These are phyloP conservation scores for Ganaspis brasiliensis DNA, from an alignment of 2,888 invertebrate genomes.

Conservation along the genomic window DNA sequence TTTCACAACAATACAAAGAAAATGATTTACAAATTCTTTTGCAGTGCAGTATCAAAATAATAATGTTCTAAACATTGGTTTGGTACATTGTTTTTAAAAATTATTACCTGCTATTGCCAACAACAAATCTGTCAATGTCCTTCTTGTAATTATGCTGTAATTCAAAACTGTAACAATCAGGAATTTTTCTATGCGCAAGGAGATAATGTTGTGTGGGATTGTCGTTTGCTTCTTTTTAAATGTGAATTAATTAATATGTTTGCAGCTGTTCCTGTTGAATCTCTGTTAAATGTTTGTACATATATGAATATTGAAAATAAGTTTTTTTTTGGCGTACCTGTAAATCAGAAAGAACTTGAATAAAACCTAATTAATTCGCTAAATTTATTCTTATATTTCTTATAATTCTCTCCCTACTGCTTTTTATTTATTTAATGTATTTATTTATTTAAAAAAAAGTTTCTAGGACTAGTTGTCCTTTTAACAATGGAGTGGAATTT, in stretches of 20 bases:
- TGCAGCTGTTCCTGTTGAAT: neutral
- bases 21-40: slow-evolving; percentile 34
- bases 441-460: no score
- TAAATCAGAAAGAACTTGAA: neutral
- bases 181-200: slow-evolving; percentile 38
- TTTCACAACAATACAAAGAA: slow-evolving; percentile 34
- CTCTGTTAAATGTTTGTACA: neutral
- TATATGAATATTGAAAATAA: neutral
- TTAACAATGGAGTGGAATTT: no score
- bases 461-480: no score
- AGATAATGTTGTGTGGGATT: slow-evolving; percentile 53
- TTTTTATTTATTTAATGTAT: no score
- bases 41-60: slow-evolving; percentile 20
- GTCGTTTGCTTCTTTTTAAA: slow-evolving; percentile 49
- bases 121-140: neutral
- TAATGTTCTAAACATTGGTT: neutral
- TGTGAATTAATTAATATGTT: neutral
- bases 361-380: no score
- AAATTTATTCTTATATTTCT: no score
- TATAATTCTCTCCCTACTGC: no score
- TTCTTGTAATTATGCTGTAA: neutral
- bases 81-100: neutral
- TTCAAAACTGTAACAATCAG: neutral
- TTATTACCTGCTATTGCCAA: neutral
- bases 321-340: neutral